These are phyloP conservation scores for Nephrotoma guestfalica DNA, from an alignment of 2,888 invertebrate species.

Conservation along the genomic window DNA sequence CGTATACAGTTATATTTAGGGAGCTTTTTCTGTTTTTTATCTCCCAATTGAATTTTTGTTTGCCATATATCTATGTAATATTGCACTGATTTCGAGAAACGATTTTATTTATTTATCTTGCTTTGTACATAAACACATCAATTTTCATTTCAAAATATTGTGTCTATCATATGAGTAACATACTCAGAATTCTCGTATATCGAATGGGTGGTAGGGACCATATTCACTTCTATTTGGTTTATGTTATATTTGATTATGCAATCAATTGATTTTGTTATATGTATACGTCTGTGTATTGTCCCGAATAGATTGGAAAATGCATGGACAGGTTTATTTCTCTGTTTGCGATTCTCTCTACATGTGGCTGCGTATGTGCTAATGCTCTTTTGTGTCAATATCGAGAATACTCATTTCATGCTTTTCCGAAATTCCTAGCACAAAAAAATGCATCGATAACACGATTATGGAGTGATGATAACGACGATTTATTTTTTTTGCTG, in stretches of 20 bases:
- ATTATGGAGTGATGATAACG: not conserved
- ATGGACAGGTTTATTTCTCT: not conserved
- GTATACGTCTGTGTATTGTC: not conserved
- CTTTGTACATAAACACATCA: not conserved
- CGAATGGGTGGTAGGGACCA: not conserved
- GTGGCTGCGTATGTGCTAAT: not conserved
- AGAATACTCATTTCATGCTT: not conserved
- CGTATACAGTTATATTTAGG: not conserved
- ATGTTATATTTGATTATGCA: not conserved
- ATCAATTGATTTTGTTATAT: not conserved
- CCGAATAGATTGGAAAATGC: not conserved
- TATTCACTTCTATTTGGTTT: not conserved
- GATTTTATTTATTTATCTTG: not conserved
- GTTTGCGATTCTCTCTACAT: not conserved
- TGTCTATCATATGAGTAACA: not conserved
- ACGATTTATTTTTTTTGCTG: not conserved
- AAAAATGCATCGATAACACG: not conserved
- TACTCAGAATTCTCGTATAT: not conserved
- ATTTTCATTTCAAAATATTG: not conserved
- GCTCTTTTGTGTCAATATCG: not conserved
- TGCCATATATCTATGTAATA: not conserved
- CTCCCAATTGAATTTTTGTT: not conserved
- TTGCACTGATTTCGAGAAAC: not conserved
- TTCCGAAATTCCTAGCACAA: not conserved
- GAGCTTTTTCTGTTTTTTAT: not conserved